phyloP scores from a whole-genome alignment of 2,888 invertebrate species.

The Odontocerum albicorne region DNA sequence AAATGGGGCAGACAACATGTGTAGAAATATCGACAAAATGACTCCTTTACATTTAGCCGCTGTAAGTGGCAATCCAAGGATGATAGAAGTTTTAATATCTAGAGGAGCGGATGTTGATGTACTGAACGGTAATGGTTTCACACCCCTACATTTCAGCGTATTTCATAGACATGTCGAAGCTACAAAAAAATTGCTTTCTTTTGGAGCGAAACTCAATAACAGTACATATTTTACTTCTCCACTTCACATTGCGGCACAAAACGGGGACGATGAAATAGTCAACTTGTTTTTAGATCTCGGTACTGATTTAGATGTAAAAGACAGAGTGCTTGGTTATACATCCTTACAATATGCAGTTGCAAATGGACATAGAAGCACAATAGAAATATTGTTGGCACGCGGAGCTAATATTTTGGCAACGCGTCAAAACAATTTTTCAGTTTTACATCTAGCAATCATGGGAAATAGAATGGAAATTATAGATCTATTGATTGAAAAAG shows the following conservation, averaged over 20 bases:
- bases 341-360: background rate
- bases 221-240: background rate
- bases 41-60: background rate
- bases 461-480: background rate
- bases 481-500: background rate
- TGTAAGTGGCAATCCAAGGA: background rate
- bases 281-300: background rate
- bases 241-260: background rate
- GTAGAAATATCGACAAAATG: background rate
- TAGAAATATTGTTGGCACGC: background rate
- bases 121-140: background rate
- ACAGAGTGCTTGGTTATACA: background rate
- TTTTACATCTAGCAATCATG: background rate
- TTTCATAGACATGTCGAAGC: background rate
- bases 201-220: background rate
- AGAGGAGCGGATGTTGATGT: background rate
- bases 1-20: constrained; percentile 1
- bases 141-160: background rate
- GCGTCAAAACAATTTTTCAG: background rate
- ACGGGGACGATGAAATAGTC: background rate
- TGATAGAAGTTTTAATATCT: background rate
- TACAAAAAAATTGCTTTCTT: background rate
- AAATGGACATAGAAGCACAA: background rate
- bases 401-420: background rate
- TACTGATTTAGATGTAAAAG: background rate